These are phyloP conservation scores for Saccopteryx leptura DNA, from an alignment of 2,113 vertebrate species.

Conservation along the genomic window DNA sequence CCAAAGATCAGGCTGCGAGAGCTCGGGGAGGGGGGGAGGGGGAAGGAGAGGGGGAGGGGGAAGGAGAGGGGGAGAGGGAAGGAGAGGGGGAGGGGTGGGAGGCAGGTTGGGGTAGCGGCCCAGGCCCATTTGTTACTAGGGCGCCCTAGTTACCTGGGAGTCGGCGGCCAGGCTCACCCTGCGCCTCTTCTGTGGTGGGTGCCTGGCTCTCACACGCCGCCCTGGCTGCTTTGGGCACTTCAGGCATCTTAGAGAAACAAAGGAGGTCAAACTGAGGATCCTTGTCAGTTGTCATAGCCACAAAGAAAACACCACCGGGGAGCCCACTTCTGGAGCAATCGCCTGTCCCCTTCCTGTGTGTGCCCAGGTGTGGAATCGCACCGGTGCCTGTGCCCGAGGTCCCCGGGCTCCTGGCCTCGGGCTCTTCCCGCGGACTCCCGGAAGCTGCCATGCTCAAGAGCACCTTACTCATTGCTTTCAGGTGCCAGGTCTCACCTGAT, in stretches of 20 bases:
- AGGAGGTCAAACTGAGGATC: not conserved
- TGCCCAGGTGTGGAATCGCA: accelerated
- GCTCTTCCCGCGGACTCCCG: not conserved
- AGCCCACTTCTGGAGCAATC: accelerated
- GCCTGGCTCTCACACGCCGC: not conserved
- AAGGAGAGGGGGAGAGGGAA: not conserved
- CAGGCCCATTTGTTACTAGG: too few relatives aligned
- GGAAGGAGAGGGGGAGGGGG: not conserved
- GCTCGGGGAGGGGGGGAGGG: not conserved
- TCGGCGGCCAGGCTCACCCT: accelerated
- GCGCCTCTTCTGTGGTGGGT: accelerated
- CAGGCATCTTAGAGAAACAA: not conserved
- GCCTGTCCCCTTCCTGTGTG: accelerated
- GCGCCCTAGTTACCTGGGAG: accelerated
- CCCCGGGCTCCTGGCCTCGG: accelerated
- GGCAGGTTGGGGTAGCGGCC: not conserved
- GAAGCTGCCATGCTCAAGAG: accelerated
- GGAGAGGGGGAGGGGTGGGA: accelerated
- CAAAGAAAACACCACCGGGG: not conserved
- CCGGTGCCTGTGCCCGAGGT: accelerated
- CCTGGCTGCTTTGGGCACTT: not conserved
- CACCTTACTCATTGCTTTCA: too few relatives aligned
- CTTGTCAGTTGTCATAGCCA: conserved; percentile 69
- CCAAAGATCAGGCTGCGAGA: accelerated
- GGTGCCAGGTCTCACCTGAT: not conserved